A percentile compares a stretch with the other conserved stretches of the same genome.
phyloP scores from a whole-genome alignment of 2,113 vertebrate genomes.

The Mastomys coucha region DNA sequence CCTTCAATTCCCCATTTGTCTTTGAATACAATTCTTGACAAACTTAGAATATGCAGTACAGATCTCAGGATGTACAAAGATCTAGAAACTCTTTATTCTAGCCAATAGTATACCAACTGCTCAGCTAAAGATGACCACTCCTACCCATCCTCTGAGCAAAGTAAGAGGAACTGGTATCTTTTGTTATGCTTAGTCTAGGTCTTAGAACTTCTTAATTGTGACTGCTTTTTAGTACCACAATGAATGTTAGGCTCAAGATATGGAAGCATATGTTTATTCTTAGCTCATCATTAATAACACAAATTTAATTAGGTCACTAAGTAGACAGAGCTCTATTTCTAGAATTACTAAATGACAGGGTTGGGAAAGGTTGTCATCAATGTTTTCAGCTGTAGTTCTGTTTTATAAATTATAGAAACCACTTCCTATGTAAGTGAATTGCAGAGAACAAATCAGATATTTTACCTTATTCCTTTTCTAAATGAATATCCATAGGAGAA shows the following conservation, averaged over 20 bases:
- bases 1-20: neutral
- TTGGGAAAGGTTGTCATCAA: neutral
- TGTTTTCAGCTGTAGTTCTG: neutral
- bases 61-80: neutral
- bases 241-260: neutral
- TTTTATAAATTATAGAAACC: neutral
- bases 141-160: neutral
- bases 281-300: neutral
- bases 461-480: neutral
- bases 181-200: neutral
- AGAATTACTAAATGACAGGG: neutral
- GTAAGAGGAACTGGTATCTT: neutral
- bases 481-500: neutral
- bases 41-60: neutral
- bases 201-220: neutral
- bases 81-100: neutral
- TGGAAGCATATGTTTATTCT: neutral
- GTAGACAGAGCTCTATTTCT: neutral
- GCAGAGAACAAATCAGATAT: neutral
- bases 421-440: neutral
- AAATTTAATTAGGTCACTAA: neutral
- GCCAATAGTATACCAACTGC: neutral
- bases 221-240: neutral
- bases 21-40: neutral
- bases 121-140: neutral